Base-by-base conservation (phyloP, 2,888 invertebrate species). In the Gasteruption jaculator region DNA sequence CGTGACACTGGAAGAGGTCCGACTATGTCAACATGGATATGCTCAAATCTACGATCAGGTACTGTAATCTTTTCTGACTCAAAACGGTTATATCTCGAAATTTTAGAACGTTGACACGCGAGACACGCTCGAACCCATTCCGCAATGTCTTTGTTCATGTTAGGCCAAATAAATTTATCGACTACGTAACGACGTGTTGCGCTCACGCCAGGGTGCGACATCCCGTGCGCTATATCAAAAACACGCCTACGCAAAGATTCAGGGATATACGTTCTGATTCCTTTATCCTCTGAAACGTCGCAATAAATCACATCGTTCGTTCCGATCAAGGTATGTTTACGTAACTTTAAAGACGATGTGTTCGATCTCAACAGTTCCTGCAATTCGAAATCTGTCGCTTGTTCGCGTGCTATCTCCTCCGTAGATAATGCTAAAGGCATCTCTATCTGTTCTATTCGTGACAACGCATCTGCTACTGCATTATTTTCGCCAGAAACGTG, bases 21-120 rank as follows among this genome's bases (percentile, higher is more conserved):
- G n/a, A n/a, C n/a, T n/a, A n/a, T n/a, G n/a, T n/a, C n/a, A n/a
- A n/a, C n/a, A n/a, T n/a, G n/a, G n/a, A n/a, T n/a, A n/a, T n/a
- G n/a, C n/a, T n/a, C n/a, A n/a, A n/a, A n/a, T n/a, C n/a, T n/a
- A n/a, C n/a, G n/a, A n/a, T n/a, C n/a, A n/a, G n/a, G n/a, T n/a
- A n/a, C n/a, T n/a, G n/a, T n/a, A n/a, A n/a, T n/a, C n/a, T n/a
- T n/a, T n/a, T n/a, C n/a, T n/a, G n/a, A n/a, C n/a, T n/a, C n/a
- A n/a, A n/a, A n/a, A n/a, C 29, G 33, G 12, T 53, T 56, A 46
- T 64, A 63, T 5, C 60, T 42, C 2, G 48, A 36, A 2, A 65
- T 37, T 41, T 68, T 68, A 2, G 53, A 33, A 14, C 46, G 41
- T 38, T 70, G 68, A 40, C 63, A 68, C 0, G 46, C 24, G 3